A percentile compares a stretch with the other conserved stretches of the same genome.
Evolutionary conservation across 2,888 invertebrate species (phyloP).

Genomic region (Tiliacea citrago): DNA sequence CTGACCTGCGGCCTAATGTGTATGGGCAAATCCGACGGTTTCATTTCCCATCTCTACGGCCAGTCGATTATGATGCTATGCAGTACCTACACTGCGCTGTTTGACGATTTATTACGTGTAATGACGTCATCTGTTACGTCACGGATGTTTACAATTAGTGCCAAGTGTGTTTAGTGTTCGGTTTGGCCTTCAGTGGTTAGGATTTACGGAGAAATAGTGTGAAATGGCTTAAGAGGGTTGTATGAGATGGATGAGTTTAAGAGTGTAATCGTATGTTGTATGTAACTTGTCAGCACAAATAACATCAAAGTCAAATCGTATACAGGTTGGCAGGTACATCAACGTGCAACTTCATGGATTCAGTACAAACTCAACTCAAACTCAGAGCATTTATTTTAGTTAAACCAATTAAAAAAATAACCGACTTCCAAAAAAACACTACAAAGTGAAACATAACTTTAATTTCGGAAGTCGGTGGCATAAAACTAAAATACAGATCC

Average conservation of each 20-base stretch:
- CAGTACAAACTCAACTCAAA: no score
- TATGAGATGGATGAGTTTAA: neutral
- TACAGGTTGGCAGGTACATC: no score
- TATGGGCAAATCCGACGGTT: neutral
- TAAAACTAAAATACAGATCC: no score
- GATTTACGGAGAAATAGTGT: neutral
- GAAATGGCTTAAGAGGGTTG: neutral
- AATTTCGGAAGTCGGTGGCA: no score
- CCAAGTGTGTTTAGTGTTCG: constrained; percentile 11
- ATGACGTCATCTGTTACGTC: constrained; percentile 74
- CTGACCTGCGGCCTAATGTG: no score
- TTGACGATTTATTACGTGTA: constrained; percentile 78
- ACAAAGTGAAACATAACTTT: no score
- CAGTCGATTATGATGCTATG: constrained; percentile 83
- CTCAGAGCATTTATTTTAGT: no score
- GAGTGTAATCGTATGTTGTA: neutral
- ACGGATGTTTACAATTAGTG: constrained; percentile 40
- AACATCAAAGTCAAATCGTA: neutral
- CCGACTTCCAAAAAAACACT: no score
- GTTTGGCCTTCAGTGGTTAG: neutral
- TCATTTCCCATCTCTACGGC: constrained; percentile 49
- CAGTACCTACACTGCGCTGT: constrained; percentile 68
- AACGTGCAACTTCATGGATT: no score
- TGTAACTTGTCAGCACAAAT: no score
- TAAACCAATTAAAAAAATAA: no score